Evolutionary conservation across 2,797 vertebrate genomes (phyloP).

Genomic region (Lepilemur ruficaudatus): DNA sequence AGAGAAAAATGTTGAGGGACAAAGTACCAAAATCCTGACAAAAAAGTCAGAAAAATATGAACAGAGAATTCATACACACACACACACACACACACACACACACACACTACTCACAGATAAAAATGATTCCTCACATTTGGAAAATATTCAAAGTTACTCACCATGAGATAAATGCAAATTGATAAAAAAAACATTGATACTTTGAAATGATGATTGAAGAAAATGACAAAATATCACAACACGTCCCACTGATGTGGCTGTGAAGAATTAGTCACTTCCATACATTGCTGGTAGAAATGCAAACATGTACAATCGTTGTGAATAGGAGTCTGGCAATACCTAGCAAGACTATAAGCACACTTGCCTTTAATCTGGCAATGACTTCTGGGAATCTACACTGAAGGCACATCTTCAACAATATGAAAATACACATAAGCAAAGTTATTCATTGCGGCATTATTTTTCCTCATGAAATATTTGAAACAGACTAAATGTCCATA

Average conservation of each 20-base stretch:
- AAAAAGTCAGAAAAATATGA: background rate
- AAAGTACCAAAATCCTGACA: background rate
- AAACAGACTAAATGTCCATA: background rate
- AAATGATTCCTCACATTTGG: background rate
- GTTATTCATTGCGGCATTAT: too few relatives aligned
- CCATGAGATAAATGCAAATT: background rate
- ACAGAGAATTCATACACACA: background rate
- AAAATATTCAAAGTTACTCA: background rate
- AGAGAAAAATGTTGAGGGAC: background rate
- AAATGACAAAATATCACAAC: background rate
- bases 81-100: background rate
- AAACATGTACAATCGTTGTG: background rate
- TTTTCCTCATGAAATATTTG: background rate
- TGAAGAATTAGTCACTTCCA: background rate
- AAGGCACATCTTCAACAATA: background rate
- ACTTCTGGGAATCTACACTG: background rate
- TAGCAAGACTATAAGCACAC: background rate
- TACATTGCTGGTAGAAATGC: background rate
- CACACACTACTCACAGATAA: fast-evolving
- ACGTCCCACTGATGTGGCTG: too few relatives aligned
- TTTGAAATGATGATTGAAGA: background rate
- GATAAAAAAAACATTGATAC: background rate
- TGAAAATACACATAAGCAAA: background rate
- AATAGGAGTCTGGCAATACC: background rate
- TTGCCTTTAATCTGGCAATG: background rate